Base-by-base conservation (phyloP, 2,888 invertebrate genomes). In the Sericinus montela region DNA sequence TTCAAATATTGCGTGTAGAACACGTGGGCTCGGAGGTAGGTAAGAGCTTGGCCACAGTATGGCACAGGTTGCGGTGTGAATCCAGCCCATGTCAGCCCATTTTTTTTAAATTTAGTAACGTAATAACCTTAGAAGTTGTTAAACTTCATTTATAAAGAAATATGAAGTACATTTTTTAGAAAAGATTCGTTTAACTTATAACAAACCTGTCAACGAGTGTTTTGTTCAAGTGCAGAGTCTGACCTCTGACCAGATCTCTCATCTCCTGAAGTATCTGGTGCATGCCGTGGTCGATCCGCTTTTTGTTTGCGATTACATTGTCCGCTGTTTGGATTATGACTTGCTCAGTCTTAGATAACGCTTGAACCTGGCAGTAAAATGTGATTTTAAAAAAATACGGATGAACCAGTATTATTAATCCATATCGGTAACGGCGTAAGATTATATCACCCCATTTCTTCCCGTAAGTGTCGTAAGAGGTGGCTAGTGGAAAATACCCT, bases 251-350 rank as follows among this genome's bases (percentile, higher is more conserved):
- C 29, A 94, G 79, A 50, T 93, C 93, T 3, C 92, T 91, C 40
- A 97, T 90, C 71, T 96, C 95, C 41, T 93, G 79, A 29, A 95
- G 80, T 53, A 97, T 94, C 75, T 95, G 94, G 64, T 95, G 93
- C 0, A 96, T 93, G 5, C 95, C 95, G 63, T 95, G 96, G 68
- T 97, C 96, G 10, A 97, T 91, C 36, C 95, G 91, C 45, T 95
- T 92, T 76, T 95, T 97, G 1, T 94, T 95, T 52, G 95, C 95
- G 66, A 95, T 75, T 28, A 96, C 95, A 67, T 94, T 93, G 80
- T 97, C 96, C 0, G 95, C 94, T 36, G 95, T 96, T 67, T 95
- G 93, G 41, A 95, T 87, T 77, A 96, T 90, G 1, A 96, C 93
- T 57, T 93, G 92, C 67, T 96, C 95, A 50, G 94, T 92, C 69